Percentiles rank a stretch among this genome's conserved stretches.
Evolutionary conservation across 2,888 invertebrate genomes (phyloP).

Genomic region (Ichneumoninae sp.): DNA sequence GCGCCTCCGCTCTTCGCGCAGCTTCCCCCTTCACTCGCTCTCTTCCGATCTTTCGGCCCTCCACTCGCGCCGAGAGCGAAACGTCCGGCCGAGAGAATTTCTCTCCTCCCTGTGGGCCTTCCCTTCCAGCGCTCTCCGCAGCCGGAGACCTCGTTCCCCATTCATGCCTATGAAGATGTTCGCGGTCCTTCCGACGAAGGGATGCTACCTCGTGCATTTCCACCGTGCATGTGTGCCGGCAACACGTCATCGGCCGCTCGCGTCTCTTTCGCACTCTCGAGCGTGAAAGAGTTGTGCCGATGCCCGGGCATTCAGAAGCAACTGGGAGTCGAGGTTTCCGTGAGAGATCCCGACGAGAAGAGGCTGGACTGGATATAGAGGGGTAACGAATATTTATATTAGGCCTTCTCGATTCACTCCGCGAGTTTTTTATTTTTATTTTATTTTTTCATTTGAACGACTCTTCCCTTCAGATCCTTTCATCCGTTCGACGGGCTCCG

Average conservation of each 20-base stretch:
- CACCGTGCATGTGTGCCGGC: conserved; percentile 38
- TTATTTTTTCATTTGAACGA: conserved; percentile 2
- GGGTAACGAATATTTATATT: conserved; percentile 49
- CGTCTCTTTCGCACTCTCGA: conserved; percentile 1
- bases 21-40: conserved; percentile 46
- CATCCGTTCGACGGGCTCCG: neutral
- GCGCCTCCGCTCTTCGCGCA: conserved; percentile 33
- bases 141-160: conserved; percentile 63
- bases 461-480: conserved; percentile 2
- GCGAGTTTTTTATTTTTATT: neutral
- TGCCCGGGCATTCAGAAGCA: conserved; percentile 9
- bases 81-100: conserved; percentile 23
- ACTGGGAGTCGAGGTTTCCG: conserved; percentile 2
- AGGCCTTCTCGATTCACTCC: conserved; percentile 25
- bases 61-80: conserved; percentile 60
- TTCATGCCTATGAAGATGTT: conserved; percentile 71
- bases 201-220: conserved; percentile 28
- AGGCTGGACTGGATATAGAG: conserved; percentile 17
- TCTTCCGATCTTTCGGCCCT: conserved; percentile 24
- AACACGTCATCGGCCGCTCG: conserved; percentile 47
- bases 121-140: conserved; percentile 9
- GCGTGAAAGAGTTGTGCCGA: neutral
- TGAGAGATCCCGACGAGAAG: neutral
- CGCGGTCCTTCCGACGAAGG: conserved; percentile 47
- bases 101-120: conserved; percentile 33